Base-by-base conservation (phyloP, 1,140 invertebrate genomes). In the Nephila pilipes region DNA sequence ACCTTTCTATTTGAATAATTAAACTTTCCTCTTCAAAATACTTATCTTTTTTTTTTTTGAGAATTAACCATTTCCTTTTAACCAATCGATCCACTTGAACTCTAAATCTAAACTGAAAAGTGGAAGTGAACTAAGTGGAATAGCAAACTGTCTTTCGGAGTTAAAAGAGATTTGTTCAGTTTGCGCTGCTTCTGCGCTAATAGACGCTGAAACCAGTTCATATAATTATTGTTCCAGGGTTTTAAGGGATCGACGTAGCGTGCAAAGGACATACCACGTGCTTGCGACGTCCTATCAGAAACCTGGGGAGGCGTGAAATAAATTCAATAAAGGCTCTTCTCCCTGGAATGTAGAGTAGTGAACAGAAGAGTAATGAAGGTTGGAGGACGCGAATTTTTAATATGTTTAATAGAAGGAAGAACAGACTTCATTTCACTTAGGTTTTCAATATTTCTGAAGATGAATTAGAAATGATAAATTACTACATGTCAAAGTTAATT, bases 281-380 rank as follows among this genome's bases (percentile, higher is more conserved):
- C 69, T 75, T 20, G 36, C 69, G 69, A 75, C 69, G 32, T 75
- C 69, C 69, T 75, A 75, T 75, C 69, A 75, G 69, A 32, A 36
- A 75, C 69, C 29, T 75, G 69, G 4, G 69, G 2, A 29, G 69
- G 69, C 69, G 69, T 75, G 69, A 75, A 75, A 75, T 75, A 75
- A 75, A 75, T 75, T 75, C 69, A 36, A 75, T 75, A 75, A 75
- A 75, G 32, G 25, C 12, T 12, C 69, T 12, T 32, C 25, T 14
- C 65, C 16, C 29, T 75, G 63, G 16, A 8, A 25, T 25, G 12
- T 12, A 20, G 32, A 36, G 12, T 29, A 14, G n/a, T 12, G 65
- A 36, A 14, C 29, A 20, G 0, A 1, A 20, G 69, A 32, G 16
- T 32, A 18, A 20, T 32, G 12, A 18, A 14, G 29, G 29, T 10